Evolutionary conservation across 2,888 invertebrate species (phyloP).

Genomic region (Tenthredo distinguenda): DNA sequence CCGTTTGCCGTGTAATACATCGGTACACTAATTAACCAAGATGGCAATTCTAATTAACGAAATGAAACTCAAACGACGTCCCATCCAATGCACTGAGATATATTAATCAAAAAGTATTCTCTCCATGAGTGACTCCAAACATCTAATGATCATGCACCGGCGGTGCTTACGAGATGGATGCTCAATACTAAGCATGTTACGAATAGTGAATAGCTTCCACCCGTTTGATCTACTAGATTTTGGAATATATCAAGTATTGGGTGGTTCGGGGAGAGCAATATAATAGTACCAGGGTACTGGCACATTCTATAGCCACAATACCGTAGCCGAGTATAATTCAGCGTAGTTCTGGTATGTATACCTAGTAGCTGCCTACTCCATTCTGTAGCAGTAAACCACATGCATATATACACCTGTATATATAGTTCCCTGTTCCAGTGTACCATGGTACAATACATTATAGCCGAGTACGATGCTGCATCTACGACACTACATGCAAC

Average conservation of each 20-base stretch:
- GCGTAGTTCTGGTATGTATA: constrained; percentile 71
- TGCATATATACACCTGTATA: constrained; percentile 63
- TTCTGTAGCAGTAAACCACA: constrained; percentile 68
- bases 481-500: constrained; percentile 15
- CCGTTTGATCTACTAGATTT: constrained; percentile 33
- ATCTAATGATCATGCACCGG: background rate
- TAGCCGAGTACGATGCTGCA: constrained; percentile 66
- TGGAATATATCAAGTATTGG: constrained; percentile 27
- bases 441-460: constrained; percentile 69
- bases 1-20: background rate
- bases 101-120: background rate
- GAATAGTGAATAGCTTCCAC: background rate
- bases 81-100: background rate
- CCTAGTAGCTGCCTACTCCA: constrained; percentile 65
- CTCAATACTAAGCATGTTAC: background rate
- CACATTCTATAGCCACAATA: constrained; percentile 42
- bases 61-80: background rate
- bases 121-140: background rate
- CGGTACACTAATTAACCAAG: constrained; percentile 17
- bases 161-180: background rate
- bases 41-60: background rate
- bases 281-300: constrained; percentile 3
- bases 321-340: constrained; percentile 67
- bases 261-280: background rate
- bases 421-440: constrained; percentile 43